Evolutionary conservation across 2,797 vertebrate species (phyloP).

Genomic region (Betta splendens): DNA sequence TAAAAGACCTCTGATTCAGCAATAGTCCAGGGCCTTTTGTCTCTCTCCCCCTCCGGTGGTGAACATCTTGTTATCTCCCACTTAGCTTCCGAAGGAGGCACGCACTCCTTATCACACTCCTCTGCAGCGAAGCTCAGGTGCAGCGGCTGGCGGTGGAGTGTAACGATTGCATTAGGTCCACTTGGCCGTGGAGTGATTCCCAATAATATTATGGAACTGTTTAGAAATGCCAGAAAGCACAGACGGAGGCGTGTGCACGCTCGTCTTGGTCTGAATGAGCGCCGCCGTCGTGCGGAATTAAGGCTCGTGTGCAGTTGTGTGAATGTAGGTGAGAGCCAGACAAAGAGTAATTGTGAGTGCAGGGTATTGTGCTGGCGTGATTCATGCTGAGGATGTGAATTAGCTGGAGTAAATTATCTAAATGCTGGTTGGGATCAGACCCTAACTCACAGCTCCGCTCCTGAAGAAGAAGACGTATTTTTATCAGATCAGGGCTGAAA

Average conservation of each 20-base stretch:
- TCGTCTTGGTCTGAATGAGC: not conserved
- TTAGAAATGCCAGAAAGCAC: not conserved
- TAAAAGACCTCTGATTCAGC: constrained; percentile 67
- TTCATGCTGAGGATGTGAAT: constrained; percentile 27
- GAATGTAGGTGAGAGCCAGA: constrained; percentile 35
- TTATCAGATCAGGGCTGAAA: constrained; percentile 11
- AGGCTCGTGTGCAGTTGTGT: constrained; percentile 6
- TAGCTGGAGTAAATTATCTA: constrained; percentile 10
- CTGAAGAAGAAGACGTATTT: constrained; percentile 33
- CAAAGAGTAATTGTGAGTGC: constrained; percentile 21
- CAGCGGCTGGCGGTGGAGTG: constrained; percentile 30
- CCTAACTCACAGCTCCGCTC: constrained; percentile 22
- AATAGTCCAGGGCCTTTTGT: constrained; percentile 46
- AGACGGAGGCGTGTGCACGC: not conserved
- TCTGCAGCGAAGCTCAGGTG: constrained; percentile 34
- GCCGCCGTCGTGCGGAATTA: constrained; percentile 6
- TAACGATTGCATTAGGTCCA: constrained; percentile 27
- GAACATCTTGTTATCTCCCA: constrained; percentile 57
- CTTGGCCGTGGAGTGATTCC: no score
- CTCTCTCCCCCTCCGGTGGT: constrained; percentile 39
- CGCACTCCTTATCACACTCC: no score
- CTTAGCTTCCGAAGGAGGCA: constrained; percentile 30
- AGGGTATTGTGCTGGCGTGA: constrained; percentile 23
- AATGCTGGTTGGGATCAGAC: constrained; percentile 21
- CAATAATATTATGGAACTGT: not conserved